Evolutionary conservation across 2,797 vertebrate genomes (phyloP).

Genomic region (Phyllotis vaccarum): DNA sequence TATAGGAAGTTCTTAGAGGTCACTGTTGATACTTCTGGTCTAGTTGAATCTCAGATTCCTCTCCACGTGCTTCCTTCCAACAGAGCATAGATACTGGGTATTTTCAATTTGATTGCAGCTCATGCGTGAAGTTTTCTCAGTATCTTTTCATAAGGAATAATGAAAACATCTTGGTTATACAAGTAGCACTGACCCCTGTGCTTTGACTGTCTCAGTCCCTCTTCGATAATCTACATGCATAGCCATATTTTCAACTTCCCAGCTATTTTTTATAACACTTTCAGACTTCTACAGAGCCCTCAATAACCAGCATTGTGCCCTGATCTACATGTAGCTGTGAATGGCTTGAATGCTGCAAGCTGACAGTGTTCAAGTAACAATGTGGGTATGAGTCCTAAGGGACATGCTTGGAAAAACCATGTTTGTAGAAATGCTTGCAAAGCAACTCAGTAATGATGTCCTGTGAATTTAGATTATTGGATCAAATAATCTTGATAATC

Average conservation of each 20-base stretch:
- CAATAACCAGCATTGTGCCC: neutral
- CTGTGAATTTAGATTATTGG: neutral
- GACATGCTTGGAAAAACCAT: neutral
- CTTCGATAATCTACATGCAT: neutral
- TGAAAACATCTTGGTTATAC: neutral
- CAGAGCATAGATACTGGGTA: neutral
- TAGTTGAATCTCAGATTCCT: neutral
- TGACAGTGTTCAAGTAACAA: neutral
- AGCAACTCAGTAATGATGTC: neutral
- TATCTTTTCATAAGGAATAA: neutral
- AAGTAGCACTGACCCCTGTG: no score
- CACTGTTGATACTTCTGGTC: neutral
- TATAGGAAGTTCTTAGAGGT: conserved; percentile 31
- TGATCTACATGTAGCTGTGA: neutral
- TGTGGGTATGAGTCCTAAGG: neutral
- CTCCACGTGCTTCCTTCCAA: neutral
- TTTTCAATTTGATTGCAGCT: neutral
- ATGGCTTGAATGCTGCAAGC: neutral
- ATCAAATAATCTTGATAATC: neutral
- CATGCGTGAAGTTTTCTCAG: neutral
- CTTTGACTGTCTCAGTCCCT: neutral
- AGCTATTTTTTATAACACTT: neutral
- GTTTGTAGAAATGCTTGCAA: neutral
- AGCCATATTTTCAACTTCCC: neutral
- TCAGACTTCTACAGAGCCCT: neutral